Conservation (phyloP, 1,140 invertebrate species). For the Bactericera cockerelli region DNA sequence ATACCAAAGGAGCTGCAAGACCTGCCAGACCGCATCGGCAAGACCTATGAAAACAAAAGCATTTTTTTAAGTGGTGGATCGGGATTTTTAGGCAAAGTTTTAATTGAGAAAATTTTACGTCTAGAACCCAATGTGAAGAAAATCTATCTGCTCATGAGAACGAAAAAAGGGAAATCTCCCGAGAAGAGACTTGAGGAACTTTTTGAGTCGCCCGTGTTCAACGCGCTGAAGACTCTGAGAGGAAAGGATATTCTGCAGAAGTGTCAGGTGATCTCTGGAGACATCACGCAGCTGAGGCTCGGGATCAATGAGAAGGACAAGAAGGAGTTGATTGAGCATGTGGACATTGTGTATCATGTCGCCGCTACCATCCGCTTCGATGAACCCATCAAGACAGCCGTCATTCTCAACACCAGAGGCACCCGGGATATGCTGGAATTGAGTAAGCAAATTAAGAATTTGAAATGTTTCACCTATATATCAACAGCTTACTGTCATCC, state of each 20-base stretch:
- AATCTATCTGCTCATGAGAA: conserved; percentile 65
- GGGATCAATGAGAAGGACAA: conserved; percentile 1
- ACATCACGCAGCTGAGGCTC: not conserved
- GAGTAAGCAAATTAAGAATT: conserved; percentile 32
- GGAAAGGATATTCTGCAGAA: conserved; percentile 1
- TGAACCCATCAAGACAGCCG: conserved; percentile 21
- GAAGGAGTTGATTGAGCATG: not conserved
- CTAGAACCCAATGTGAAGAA: conserved; percentile 52
- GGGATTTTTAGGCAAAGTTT: conserved; percentile 48
- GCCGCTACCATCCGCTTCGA: conserved; percentile 38
- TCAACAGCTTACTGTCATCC: conserved; percentile 59
- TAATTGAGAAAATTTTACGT: conserved; percentile 75
- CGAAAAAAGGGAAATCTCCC: conserved; percentile 64
- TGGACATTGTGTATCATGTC: conserved; percentile 41
- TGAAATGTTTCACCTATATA: conserved; percentile 42
- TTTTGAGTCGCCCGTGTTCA: conserved; percentile 19
- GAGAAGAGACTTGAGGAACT: conserved; percentile 43
- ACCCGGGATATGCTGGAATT: conserved; percentile 37
- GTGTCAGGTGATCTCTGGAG: not conserved
- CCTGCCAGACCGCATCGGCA: not conserved
- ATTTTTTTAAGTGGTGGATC: conserved; percentile 43
- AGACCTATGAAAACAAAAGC: conserved; percentile 23
- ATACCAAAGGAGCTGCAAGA: conserved; percentile 4
- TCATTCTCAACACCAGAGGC: conserved; percentile 47
- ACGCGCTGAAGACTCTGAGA: not conserved